These are phyloP conservation scores for Cataglyphis livida DNA, from an alignment of 2,888 invertebrate species.

Conservation along the genomic window DNA sequence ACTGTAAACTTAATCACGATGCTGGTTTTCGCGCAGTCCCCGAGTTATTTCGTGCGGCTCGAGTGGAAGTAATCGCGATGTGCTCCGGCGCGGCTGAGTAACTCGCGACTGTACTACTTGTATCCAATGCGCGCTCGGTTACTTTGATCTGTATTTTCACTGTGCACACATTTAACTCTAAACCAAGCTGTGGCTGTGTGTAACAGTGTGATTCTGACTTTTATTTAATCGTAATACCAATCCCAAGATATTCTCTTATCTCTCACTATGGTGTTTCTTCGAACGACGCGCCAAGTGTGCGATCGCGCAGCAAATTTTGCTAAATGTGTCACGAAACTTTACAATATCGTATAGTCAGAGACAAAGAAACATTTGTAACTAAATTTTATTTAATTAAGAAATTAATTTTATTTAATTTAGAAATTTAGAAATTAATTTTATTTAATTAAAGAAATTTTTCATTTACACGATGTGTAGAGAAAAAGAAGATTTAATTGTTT, in stretches of 20 bases:
- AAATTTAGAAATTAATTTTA: too few relatives aligned
- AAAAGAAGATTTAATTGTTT: not conserved
- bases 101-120: slow-evolving; percentile 30
- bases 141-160: slow-evolving; percentile 9
- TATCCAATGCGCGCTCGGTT: slow-evolving; percentile 12
- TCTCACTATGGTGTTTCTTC: not conserved
- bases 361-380: not conserved
- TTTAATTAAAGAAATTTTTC: not conserved
- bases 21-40: slow-evolving; percentile 50
- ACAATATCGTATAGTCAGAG: not conserved
- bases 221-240: slow-evolving; percentile 24
- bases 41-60: slow-evolving; percentile 25
- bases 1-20: slow-evolving; percentile 59
- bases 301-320: not conserved
- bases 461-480: not conserved
- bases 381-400: not conserved
- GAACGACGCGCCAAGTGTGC: not conserved
- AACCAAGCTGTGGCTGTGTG: not conserved
- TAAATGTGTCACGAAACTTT: not conserved
- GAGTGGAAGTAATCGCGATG: slow-evolving; percentile 45
- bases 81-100: slow-evolving; percentile 15
- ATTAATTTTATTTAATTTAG: too few relatives aligned
- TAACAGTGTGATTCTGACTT: slow-evolving; percentile 4
- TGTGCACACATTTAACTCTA: not conserved
- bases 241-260: not conserved